These are phyloP conservation scores for Beroe ovata DNA, from an alignment of 37 sponge, comb jelly and placozoan genomes.

Conservation along the genomic window DNA sequence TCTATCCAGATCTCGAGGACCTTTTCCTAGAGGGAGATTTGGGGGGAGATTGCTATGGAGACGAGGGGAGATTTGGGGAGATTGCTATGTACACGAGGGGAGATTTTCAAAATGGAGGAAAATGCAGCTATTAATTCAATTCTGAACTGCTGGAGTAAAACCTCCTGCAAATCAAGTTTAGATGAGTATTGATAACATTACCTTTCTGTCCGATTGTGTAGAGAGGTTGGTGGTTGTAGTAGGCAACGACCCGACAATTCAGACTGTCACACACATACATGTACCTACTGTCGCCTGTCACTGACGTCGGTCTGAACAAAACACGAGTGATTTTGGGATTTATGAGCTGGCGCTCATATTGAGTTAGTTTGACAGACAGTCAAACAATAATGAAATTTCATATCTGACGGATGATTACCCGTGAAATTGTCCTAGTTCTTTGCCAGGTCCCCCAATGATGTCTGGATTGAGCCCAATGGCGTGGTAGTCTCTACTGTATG, in stretches of 20 bases:
- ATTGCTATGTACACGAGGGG: too few relatives aligned
- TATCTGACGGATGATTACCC: too few relatives aligned
- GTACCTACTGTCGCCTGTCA: background rate
- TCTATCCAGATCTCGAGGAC: slow-evolving; percentile 6
- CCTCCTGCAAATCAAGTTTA: too few relatives aligned
- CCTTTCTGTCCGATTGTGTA: slow-evolving; percentile 48
- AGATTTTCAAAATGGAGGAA: slow-evolving; percentile 2
- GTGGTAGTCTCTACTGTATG: slow-evolving; percentile 29
- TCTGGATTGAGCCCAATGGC: slow-evolving; percentile 40
- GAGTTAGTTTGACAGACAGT: too few relatives aligned
- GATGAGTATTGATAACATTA: too few relatives aligned
- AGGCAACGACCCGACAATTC: slow-evolving; percentile 20
- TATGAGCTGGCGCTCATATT: too few relatives aligned
- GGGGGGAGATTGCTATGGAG: too few relatives aligned
- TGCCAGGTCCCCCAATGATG: background rate
- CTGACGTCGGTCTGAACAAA: slow-evolving; percentile 8
- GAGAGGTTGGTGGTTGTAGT: slow-evolving; percentile 23
- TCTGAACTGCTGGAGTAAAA: too few relatives aligned
- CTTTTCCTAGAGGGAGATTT: background rate
- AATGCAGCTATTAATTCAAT: background rate
- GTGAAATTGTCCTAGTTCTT: background rate
- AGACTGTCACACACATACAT: slow-evolving; percentile 50
- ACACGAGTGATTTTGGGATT: too few relatives aligned
- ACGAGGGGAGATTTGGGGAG: too few relatives aligned
- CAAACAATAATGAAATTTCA: too few relatives aligned